Base-by-base conservation (phyloP, 2,113 vertebrate species). In the Hymenochirus boettgeri region DNA sequence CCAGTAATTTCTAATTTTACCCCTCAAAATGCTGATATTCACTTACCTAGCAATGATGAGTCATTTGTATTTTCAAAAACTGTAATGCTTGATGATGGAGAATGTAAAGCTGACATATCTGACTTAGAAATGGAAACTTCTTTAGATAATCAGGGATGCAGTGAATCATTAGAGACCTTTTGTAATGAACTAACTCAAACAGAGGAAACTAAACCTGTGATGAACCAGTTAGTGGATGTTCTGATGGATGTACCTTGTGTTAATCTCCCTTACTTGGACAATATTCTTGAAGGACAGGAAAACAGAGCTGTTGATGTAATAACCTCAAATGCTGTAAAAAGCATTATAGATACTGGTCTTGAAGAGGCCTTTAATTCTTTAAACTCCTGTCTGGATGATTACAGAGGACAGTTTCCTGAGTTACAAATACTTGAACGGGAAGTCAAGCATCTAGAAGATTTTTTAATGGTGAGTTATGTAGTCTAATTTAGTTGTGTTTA, bases 371-470 rank as follows among this genome's bases (percentile, higher is more conserved):
- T 97, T 7, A 64, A 71, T 33, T 75, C 85, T 13, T 71, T 95
- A 12, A 77, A 88, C 66, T 92, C 93, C 0, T 86, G 92, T 53
- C 80, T 99, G 61, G 96, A 95, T 48, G 95, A 99, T 72, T 98
- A 92, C 71, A 88, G 96, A 71, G 96, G 95, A 42, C 96, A 94
- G 75, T 99, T 98, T 63, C 94, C 91, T 0, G 94, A 98, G 77
- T 78, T 99, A 31, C 94, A 99, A 69, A 75, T 85, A 3, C 84
- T 99, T 1, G 96, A 99, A 54, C 88, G 93, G 65, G 91, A 97
- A 77, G 83, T 96, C 53, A 90, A 83, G 65, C 86, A 70, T 33
- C 84, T 99, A 75, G 92, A 95, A 72, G 86, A 86, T 50, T 85
- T 90, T 2, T 80, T 99, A 21, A 89, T 92, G 89, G 96, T 98